Percentiles rank a stretch among this genome's conserved stretches.
These are phyloP conservation scores for Homarus gammarus DNA, from an alignment of 2,888 invertebrate genomes.

Conservation along the genomic window DNA sequence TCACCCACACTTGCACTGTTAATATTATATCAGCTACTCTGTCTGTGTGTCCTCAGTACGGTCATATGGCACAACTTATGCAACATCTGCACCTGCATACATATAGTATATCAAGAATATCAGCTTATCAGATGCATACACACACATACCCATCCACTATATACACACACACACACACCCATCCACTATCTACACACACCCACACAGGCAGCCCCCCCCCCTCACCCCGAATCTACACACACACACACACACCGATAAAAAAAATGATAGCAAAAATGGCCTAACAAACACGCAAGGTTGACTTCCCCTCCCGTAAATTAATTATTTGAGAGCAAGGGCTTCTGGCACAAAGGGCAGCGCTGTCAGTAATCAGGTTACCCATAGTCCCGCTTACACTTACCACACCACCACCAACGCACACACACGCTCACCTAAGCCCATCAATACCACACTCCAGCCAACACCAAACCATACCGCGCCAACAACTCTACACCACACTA, in stretches of 20 bases:
- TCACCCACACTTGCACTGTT: too few species aligned
- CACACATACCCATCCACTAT: not conserved
- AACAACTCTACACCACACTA: too few species aligned
- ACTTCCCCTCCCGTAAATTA: constrained; percentile 17
- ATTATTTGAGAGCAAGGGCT: constrained; percentile 24
- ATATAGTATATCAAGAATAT: too few species aligned
- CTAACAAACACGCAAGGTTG: constrained; percentile 5
- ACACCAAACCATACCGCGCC: too few species aligned
- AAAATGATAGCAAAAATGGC: not conserved
- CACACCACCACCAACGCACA: not conserved
- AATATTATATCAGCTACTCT: too few species aligned
- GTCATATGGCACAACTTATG: too few species aligned
- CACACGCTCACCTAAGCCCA: constrained; percentile 7
- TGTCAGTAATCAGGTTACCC: constrained; percentile 11
- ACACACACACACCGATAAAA: not conserved
- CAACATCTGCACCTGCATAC: too few species aligned
- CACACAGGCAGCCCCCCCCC: not conserved
- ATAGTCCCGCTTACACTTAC: not conserved
- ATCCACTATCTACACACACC: not conserved
- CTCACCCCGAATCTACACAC: not conserved
- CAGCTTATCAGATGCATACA: too few species aligned
- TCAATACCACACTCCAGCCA: not conserved
- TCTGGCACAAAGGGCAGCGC: constrained; percentile 5
- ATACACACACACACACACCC: not conserved
- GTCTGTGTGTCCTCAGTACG: too few species aligned